Conservation (phyloP, 2,888 invertebrate species). For the Odontomyia ornata region DNA sequence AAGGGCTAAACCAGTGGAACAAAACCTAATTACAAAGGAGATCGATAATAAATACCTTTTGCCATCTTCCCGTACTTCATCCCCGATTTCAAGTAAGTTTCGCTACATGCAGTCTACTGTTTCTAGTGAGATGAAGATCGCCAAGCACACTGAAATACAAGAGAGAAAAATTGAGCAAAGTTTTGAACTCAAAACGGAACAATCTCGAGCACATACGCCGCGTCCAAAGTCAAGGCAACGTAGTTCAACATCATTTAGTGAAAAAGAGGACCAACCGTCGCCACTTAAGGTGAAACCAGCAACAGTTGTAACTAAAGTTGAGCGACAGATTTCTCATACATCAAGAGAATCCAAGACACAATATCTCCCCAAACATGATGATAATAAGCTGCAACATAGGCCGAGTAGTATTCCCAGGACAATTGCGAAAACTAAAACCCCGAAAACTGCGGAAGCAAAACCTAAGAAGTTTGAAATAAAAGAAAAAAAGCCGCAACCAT, state of each 20-base stretch:
- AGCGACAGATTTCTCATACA: not conserved
- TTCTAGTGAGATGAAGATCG: constrained; percentile 68
- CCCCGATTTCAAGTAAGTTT: constrained; percentile 55
- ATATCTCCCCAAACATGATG: not conserved
- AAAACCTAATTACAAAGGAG: not conserved
- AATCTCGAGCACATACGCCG: constrained; percentile 53
- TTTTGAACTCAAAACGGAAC: not conserved
- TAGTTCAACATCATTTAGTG: constrained; percentile 50
- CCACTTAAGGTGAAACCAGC: not conserved
- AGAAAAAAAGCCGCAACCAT: not conserved
- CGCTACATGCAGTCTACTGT: constrained; percentile 72
- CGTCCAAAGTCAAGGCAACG: constrained; percentile 44
- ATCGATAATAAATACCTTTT: not conserved
- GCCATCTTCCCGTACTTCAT: not conserved
- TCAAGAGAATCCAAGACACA: not conserved
- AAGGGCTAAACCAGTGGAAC: not conserved
- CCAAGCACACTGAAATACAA: constrained; percentile 53
- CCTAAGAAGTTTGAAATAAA: not conserved
- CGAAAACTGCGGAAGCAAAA: too few species aligned
- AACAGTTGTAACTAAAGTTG: not conserved
- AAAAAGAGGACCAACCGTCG: constrained; percentile 50
- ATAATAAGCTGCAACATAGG: not conserved
- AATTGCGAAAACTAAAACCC: constrained; percentile 51
- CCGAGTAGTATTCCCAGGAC: not conserved
- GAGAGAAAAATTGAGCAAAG: constrained; percentile 51